Evolutionary conservation across 2,888 invertebrate genomes (phyloP).

Genomic region (Ischnus inquisitorius): DNA sequence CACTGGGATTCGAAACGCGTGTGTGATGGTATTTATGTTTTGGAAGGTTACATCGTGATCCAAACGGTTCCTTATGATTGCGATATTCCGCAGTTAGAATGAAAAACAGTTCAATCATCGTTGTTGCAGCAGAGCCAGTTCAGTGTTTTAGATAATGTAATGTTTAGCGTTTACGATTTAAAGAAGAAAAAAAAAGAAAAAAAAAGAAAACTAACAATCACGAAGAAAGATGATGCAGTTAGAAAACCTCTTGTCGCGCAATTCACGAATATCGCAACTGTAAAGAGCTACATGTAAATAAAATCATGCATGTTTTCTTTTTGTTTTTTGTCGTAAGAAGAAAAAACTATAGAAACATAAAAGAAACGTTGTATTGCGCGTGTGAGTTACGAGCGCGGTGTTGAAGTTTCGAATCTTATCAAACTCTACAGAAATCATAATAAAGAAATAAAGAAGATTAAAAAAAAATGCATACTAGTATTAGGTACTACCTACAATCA

Average conservation of each 20-base stretch:
- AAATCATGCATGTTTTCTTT: conserved; percentile 65
- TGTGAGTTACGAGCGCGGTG: conserved; percentile 82
- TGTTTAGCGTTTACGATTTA: conserved; percentile 54
- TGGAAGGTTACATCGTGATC: conserved; percentile 81
- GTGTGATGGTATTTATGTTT: conserved; percentile 77
- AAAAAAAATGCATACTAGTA: conserved; percentile 68
- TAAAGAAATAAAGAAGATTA: conserved; percentile 74
- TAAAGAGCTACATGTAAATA: conserved; percentile 69
- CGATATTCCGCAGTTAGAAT: conserved; percentile 67
- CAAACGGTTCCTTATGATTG: conserved; percentile 71
- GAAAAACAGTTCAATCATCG: conserved; percentile 55
- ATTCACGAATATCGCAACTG: conserved; percentile 68
- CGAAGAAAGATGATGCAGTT: conserved; percentile 20
- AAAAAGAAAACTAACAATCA: conserved; percentile 27
- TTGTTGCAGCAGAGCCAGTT: conserved; percentile 60
- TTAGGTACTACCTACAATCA: conserved; percentile 80
- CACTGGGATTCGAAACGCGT: conserved; percentile 80
- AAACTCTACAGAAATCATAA: conserved; percentile 83
- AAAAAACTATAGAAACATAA: conserved; percentile 45
- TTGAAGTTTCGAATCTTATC: conserved; percentile 83
- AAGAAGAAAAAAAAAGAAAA: conserved; percentile 18
- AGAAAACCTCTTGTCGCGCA: conserved; percentile 22
- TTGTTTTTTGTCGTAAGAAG: conserved; percentile 64
- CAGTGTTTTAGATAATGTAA: conserved; percentile 66
- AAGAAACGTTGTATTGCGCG: conserved; percentile 76